These are phyloP conservation scores for Intellagama lesueurii DNA, from an alignment of 2,797 vertebrate species.

Conservation along the genomic window DNA sequence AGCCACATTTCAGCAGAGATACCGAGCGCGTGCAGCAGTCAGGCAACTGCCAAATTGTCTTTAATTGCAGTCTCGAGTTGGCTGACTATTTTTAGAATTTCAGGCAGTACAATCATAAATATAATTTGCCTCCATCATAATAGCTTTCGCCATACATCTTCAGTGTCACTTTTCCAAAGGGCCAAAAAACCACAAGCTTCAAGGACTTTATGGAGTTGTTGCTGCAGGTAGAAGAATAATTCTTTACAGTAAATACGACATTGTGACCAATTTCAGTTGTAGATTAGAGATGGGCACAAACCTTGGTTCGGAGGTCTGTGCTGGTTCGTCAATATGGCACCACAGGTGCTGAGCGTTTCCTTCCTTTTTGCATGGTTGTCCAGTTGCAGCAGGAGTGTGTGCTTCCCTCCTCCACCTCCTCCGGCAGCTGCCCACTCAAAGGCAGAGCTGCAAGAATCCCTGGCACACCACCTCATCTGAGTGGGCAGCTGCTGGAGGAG, in stretches of 20 bases:
- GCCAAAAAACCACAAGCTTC: background rate
- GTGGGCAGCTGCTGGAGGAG: too few relatives aligned
- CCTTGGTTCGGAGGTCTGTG: too few relatives aligned
- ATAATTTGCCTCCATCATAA: background rate
- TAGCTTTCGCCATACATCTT: background rate
- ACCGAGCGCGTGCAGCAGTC: slow-evolving; percentile 1
- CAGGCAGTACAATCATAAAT: slow-evolving; percentile 17
- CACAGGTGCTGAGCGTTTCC: too few relatives aligned
- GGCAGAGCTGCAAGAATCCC: too few relatives aligned
- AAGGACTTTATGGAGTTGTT: background rate
- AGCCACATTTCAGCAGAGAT: slow-evolving; percentile 24
- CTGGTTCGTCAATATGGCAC: too few relatives aligned
- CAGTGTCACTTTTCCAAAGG: background rate
- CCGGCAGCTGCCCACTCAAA: too few relatives aligned
- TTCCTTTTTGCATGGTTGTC: too few relatives aligned
- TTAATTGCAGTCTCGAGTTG: slow-evolving; percentile 25
- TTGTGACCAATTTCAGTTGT: too few relatives aligned
- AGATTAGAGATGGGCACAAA: too few relatives aligned
- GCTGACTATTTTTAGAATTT: slow-evolving; percentile 25
- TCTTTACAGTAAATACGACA: background rate
- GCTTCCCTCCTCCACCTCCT: too few relatives aligned
- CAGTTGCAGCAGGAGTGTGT: too few relatives aligned
- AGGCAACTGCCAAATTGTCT: slow-evolving; percentile 30
- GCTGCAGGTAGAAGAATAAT: background rate
- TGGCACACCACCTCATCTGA: too few relatives aligned